Evolutionary conservation across 2,888 invertebrate genomes (phyloP), one percentile per base, ranked within the genome.

Genomic region (Epiblema foenella): DNA sequence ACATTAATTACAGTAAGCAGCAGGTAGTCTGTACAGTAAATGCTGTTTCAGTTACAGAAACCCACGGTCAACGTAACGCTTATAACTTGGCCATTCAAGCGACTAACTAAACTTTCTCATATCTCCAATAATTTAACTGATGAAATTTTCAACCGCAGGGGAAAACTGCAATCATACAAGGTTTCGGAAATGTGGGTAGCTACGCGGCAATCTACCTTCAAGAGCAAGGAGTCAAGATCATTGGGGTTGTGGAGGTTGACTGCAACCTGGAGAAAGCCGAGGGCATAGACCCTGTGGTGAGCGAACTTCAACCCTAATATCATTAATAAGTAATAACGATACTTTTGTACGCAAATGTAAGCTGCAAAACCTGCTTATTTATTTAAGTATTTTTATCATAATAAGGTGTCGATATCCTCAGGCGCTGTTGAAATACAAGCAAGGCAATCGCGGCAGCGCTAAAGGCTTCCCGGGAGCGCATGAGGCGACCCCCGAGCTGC

Each of bases 131-230:
- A 1, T n/a, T 46, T 42, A 2, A 20, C 8, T 4, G 17, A 20
- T 52, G 37, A 0, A 18, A 18, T 54, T 62, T 42, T 10, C 15
- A 59, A n/a, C 46, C 29, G 17, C 39, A 71, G 83, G 94, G 93
- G 76, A 97, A 98, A 88, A 97, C 97, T 4, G 96, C 96, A 79
- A 96, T 98, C 78, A 91, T 98, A 59, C 95, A 97, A 87, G 97
- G 97, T 62, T 96, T 95, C 83, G 97, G 97, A 84, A 98, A 98
- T 89, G 97, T 98, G 67, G 98, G 98, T 78, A 94, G 96, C 76
- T 96, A 96, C 87, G 94, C 96, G 15, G 95, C 95, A 82, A 86
- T 96, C 58, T 96, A 96, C 83, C 91, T 97, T 74, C 93, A 94
- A 77, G 87, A 95, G 74, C 94, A 94, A 57, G 97, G 97, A 18